Conservation (phyloP, 2,113 vertebrate species). For the Coreoperca whiteheadi region DNA sequence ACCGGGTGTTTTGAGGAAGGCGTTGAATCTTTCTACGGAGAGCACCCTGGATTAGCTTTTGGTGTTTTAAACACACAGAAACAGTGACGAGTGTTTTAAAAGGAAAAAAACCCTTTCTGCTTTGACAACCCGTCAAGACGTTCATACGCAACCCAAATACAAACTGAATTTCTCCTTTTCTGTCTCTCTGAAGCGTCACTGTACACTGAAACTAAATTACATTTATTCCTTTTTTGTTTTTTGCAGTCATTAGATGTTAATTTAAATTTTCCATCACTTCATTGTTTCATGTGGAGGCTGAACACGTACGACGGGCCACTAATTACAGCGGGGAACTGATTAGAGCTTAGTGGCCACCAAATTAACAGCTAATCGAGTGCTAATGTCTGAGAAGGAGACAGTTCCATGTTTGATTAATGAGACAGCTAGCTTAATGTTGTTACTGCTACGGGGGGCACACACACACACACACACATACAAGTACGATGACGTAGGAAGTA, state of each 20-base stretch:
- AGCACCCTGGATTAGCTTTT: not conserved
- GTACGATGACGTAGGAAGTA: not conserved
- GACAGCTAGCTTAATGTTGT: conserved; percentile 20
- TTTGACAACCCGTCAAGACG: conserved; percentile 37
- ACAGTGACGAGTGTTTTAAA: conserved; percentile 13
- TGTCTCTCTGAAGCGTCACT: not conserved
- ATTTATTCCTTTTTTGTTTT: conserved; percentile 8
- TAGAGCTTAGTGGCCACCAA: conserved; percentile 48
- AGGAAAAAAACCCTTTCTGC: conserved; percentile 2
- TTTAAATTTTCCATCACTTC: conserved; percentile 18
- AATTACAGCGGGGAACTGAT: conserved; percentile 48
- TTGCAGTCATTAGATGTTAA: conserved; percentile 20
- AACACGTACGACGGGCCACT: conserved; percentile 26
- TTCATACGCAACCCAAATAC: conserved; percentile 30
- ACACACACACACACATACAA: conserved; percentile 24
- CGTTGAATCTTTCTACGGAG: not conserved
- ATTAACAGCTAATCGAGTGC: conserved; percentile 49
- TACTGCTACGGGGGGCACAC: not conserved
- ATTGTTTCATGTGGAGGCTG: conserved; percentile 33
- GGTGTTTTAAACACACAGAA: conserved; percentile 17
- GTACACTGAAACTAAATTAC: conserved; percentile 34
- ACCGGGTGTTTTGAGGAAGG: not conserved
- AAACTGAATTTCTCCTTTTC: conserved; percentile 3
- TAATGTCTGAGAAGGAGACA: conserved; percentile 40
- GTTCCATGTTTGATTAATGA: conserved; percentile 43